Percentiles rank a stretch among this genome's conserved stretches.
Conservation (phyloP, 2,888 invertebrate genomes). For the Stramonita haemastoma region DNA sequence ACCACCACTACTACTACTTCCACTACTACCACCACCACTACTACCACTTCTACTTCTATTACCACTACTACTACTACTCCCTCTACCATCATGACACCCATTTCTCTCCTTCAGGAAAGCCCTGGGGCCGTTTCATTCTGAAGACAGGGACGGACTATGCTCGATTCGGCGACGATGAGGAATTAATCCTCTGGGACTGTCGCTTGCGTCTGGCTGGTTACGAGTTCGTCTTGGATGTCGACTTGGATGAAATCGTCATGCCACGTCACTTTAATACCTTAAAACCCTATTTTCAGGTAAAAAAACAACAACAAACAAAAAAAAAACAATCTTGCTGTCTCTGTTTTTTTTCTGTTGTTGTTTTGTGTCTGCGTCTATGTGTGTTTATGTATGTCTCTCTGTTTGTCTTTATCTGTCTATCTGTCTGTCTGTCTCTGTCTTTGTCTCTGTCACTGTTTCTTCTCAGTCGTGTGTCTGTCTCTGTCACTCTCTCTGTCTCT, state of each 20-base stretch:
- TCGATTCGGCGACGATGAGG: slow-evolving; percentile 33
- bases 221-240: slow-evolving; percentile 43
- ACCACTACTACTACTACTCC: slow-evolving; percentile 44
- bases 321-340: background rate
- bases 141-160: background rate
- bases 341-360: background rate
- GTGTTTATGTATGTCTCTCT: background rate
- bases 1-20: slow-evolving; percentile 42
- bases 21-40: slow-evolving; percentile 47
- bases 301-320: no score
- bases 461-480: no score
- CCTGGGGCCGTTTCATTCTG: background rate
- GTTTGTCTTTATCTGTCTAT: background rate
- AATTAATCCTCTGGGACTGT: slow-evolving; percentile 43
- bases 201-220: slow-evolving; percentile 42
- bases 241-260: slow-evolving; percentile 44
- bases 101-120: background rate
- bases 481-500: no score
- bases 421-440: background rate
- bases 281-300: background rate
- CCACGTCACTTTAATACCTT: slow-evolving; percentile 8
- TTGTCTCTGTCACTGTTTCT: no score
- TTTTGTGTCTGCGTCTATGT: no score
- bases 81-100: slow-evolving; percentile 36
- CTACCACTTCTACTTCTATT: slow-evolving; percentile 46